Percentiles rank a stretch among this genome's conserved stretches.
These are phyloP conservation scores for Trimorus sp. DNA, from an alignment of 2,888 invertebrate genomes.

Conservation along the genomic window DNA sequence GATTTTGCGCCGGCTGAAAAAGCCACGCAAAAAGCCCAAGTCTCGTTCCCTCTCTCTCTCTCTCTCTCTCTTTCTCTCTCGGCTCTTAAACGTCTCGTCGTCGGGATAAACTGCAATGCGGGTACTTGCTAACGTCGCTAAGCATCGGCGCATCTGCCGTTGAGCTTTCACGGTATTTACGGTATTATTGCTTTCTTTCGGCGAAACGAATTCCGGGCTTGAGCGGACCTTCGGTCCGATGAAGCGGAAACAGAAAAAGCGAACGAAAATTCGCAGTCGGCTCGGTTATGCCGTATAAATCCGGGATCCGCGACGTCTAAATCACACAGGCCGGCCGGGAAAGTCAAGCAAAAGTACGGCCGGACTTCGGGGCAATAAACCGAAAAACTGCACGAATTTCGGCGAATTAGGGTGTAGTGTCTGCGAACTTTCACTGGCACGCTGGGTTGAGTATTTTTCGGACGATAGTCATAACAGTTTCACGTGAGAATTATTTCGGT, in stretches of 20 bases:
- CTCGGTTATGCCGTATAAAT: constrained; percentile 67
- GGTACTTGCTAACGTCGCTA: constrained; percentile 55
- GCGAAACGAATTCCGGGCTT: constrained; percentile 48
- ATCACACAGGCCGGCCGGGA: constrained; percentile 42
- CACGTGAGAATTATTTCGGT: no score
- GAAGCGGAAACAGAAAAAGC: constrained; percentile 50
- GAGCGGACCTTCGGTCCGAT: constrained; percentile 39
- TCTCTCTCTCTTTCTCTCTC: constrained; percentile 37
- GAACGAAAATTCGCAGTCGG: constrained; percentile 56
- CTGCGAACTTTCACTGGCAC: constrained; percentile 42
- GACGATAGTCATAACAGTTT: no score
- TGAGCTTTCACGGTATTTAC: constrained; percentile 57
- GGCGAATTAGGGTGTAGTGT: constrained; percentile 51
- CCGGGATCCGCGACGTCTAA: constrained; percentile 66
- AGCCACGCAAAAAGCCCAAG: constrained; percentile 25
- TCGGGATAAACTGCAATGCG: constrained; percentile 61
- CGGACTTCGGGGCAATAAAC: constrained; percentile 53
- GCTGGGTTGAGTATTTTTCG: constrained; percentile 19
- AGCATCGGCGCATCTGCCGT: constrained; percentile 60
- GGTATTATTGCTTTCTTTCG: constrained; percentile 64
- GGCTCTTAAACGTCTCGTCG: constrained; percentile 48
- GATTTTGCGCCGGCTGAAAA: constrained; percentile 25
- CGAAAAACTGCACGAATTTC: constrained; percentile 32
- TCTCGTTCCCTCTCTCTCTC: not conserved
- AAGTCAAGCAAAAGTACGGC: constrained; percentile 54